These are phyloP conservation scores for Camponotus vicinus DNA, from an alignment of 1,140 invertebrate genomes.

Conservation along the genomic window DNA sequence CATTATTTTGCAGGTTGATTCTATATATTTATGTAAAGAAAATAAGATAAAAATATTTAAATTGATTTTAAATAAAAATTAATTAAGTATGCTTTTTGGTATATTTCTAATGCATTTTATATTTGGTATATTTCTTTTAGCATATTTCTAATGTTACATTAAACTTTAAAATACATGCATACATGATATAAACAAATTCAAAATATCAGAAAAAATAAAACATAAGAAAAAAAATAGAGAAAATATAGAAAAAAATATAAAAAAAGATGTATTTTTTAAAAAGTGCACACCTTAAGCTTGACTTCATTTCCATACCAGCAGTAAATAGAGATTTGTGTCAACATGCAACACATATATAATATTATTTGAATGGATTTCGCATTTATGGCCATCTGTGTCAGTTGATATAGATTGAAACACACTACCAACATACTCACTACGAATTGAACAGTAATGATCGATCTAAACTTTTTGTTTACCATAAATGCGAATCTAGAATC, in stretches of 20 bases:
- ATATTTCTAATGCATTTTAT: neutral
- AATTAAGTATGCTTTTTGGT: neutral
- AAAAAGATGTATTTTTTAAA: neutral
- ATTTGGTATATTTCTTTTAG: neutral
- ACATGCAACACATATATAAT: constrained; percentile 65
- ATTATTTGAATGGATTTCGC: constrained; percentile 76
- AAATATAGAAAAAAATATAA: neutral
- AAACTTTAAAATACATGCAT: neutral
- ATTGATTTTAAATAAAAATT: constrained; percentile 11
- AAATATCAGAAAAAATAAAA: neutral
- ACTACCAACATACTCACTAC: too few relatives aligned
- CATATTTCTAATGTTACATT: neutral
- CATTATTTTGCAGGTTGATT: neutral
- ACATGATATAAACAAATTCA: neutral
- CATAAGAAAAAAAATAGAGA: neutral
- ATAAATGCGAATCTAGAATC: too few relatives aligned
- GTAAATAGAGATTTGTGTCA: constrained; percentile 84
- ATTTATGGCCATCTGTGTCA: constrained; percentile 79
- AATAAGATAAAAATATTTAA: neutral
- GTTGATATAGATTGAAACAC: constrained; percentile 8
- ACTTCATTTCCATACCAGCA: constrained; percentile 76
- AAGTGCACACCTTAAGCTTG: constrained; percentile 68
- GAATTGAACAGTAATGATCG: too few relatives aligned
- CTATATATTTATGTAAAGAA: neutral
- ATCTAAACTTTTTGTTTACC: too few relatives aligned